Percentiles rank a stretch among this genome's conserved stretches.
These are phyloP conservation scores for Coleophora deauratella DNA, from an alignment of 2,888 invertebrate species.

Conservation along the genomic window DNA sequence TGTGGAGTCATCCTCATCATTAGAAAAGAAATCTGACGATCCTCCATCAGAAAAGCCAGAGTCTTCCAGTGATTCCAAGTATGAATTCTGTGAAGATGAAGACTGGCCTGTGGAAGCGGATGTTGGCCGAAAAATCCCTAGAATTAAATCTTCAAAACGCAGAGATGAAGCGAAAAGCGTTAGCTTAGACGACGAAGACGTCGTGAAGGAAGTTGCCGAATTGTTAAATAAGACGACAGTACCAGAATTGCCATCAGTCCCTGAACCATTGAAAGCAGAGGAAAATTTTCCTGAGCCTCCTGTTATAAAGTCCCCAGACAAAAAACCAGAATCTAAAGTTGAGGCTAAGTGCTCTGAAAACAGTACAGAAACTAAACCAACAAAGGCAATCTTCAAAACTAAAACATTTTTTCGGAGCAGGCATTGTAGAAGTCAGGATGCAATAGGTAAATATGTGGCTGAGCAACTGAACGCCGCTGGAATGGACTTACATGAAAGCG, in stretches of 20 bases:
- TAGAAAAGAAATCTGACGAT: slow-evolving; percentile 38
- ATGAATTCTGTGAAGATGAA: slow-evolving; percentile 86
- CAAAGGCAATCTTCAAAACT: slow-evolving; percentile 69
- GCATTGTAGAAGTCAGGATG: slow-evolving; percentile 70
- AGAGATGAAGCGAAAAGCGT: slow-evolving; percentile 56
- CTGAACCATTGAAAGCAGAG: slow-evolving; percentile 65
- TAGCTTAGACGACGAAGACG: slow-evolving; percentile 60
- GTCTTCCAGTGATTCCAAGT: slow-evolving; percentile 77
- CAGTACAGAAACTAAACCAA: slow-evolving; percentile 28
- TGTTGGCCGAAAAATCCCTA: slow-evolving; percentile 77
- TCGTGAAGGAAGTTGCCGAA: slow-evolving; percentile 74
- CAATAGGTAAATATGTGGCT: slow-evolving; percentile 68
- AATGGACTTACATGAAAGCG: slow-evolving; percentile 54
- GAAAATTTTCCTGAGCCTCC: slow-evolving; percentile 75
- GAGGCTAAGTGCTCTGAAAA: slow-evolving; percentile 31
- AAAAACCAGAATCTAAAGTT: slow-evolving; percentile 33
- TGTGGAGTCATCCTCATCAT: slow-evolving; percentile 27
- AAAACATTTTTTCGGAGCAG: slow-evolving; percentile 73
- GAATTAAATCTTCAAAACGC: slow-evolving; percentile 63
- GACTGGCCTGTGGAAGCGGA: slow-evolving; percentile 72
- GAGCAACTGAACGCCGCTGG: slow-evolving; percentile 64
- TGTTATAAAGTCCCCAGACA: slow-evolving; percentile 64
- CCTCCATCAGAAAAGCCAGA: slow-evolving; percentile 49
- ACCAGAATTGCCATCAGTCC: slow-evolving; percentile 72
- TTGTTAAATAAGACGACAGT: slow-evolving; percentile 76